Conservation (phyloP, 1,140 invertebrate genomes). For the Macrobrachium nipponense region DNA sequence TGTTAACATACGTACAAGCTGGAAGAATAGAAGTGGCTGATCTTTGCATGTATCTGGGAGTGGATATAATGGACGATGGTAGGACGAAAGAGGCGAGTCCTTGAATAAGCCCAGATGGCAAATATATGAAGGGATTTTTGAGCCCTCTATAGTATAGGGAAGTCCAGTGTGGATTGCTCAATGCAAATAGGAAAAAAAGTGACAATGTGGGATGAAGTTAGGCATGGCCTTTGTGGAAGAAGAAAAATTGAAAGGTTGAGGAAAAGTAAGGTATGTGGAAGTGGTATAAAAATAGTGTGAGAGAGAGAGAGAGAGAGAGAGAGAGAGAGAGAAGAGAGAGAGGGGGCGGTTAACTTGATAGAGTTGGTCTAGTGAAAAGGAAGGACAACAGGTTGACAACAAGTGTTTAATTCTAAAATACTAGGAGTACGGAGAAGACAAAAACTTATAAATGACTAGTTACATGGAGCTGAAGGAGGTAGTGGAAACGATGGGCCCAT, state of each 20-base stretch:
- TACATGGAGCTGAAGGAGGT: too few species aligned
- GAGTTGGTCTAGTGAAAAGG: slow-evolving; percentile 3
- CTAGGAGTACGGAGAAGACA: too few species aligned
- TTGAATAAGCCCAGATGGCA: not conserved
- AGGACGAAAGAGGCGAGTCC: too few species aligned
- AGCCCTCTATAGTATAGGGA: not conserved
- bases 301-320: not conserved
- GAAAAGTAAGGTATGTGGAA: not conserved
- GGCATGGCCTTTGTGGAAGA: not conserved
- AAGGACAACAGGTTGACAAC: too few species aligned
- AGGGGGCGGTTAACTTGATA: not conserved
- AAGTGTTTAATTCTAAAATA: not conserved
- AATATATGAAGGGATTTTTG: not conserved
- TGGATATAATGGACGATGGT: too few species aligned
- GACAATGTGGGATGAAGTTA: not conserved
- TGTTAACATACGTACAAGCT: too few species aligned
- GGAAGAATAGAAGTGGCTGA: too few species aligned
- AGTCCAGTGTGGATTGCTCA: too few species aligned
- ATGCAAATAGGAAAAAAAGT: not conserved
- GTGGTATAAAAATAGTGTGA: not conserved
- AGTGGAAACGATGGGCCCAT: too few species aligned
- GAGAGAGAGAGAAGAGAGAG: not conserved
- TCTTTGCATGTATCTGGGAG: too few species aligned
- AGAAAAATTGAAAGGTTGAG: not conserved
- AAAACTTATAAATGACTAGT: not conserved